These are phyloP conservation scores for Nudaria mundana DNA, from an alignment of 2,888 invertebrate species.

Conservation along the genomic window DNA sequence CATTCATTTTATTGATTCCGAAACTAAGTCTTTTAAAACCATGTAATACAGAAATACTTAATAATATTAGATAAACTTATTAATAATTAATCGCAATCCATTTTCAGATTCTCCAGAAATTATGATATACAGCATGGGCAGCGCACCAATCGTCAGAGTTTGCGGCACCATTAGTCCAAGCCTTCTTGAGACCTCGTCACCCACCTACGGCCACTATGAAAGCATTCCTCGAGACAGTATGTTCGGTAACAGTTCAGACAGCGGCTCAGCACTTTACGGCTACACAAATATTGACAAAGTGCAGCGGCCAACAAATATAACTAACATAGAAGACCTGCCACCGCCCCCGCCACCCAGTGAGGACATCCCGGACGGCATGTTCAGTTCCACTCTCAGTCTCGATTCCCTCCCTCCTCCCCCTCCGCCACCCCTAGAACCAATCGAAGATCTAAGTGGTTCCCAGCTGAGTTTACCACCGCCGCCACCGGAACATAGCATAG, in stretches of 20 bases:
- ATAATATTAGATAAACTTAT: too few species aligned
- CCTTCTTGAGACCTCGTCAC: slow-evolving; percentile 45
- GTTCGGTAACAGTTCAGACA: slow-evolving; percentile 53
- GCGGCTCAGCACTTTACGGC: slow-evolving; percentile 61
- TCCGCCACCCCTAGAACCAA: slow-evolving; percentile 84
- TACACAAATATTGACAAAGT: slow-evolving; percentile 74
- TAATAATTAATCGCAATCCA: too few species aligned
- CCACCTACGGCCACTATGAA: slow-evolving; percentile 61
- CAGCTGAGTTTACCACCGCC: slow-evolving; percentile 89
- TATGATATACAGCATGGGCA: slow-evolving; percentile 44
- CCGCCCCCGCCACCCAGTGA: slow-evolving; percentile 88
- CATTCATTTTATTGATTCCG: too few species aligned
- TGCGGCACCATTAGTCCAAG: slow-evolving; percentile 45
- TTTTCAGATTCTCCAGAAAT: slow-evolving; percentile 49
- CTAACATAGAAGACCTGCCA: slow-evolving; percentile 71
- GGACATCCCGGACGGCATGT: slow-evolving; percentile 75
- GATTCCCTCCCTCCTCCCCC: slow-evolving; percentile 92
- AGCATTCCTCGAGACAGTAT: slow-evolving; percentile 49
- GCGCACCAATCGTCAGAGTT: slow-evolving; percentile 32
- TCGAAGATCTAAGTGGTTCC: slow-evolving; percentile 84
- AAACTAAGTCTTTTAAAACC: too few species aligned
- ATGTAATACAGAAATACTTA: too few species aligned
- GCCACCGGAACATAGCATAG: slow-evolving; percentile 80
- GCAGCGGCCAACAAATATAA: slow-evolving; percentile 46
- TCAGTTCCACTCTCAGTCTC: slow-evolving; percentile 88